Conservation (phyloP, 2,888 invertebrate species). For the Dolichopus griseipennis region DNA sequence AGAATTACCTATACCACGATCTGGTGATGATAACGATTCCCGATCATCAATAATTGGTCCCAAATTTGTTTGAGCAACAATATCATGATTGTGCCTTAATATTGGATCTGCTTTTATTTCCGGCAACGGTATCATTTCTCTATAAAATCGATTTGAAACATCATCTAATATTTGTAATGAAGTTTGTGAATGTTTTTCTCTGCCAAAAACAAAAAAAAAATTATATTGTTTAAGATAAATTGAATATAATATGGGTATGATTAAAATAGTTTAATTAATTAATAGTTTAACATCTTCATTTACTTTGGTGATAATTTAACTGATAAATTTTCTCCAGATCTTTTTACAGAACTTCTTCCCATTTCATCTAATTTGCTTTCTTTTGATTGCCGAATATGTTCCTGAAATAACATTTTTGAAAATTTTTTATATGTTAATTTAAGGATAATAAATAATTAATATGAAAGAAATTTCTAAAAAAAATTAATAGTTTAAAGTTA, state of each 20-base stretch:
- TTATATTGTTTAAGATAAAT: constrained; percentile 10
- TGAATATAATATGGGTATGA: neutral
- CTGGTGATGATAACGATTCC: constrained; percentile 24
- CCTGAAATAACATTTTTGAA: constrained; percentile 41
- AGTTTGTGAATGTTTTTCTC: constrained; percentile 41
- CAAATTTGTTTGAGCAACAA: constrained; percentile 38
- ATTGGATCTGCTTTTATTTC: constrained; percentile 19
- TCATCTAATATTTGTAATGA: constrained; percentile 42
- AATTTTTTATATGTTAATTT: too few relatives aligned
- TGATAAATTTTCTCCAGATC: constrained; percentile 42
- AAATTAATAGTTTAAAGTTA: too few relatives aligned
- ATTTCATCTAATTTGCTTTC: constrained; percentile 68
- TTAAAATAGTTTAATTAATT: constrained; percentile 2
- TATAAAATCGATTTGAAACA: constrained; percentile 40
- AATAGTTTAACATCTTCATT: neutral
- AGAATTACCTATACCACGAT: constrained; percentile 36
- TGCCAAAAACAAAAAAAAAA: constrained; percentile 24
- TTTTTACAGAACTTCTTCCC: constrained; percentile 44
- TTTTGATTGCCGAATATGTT: constrained; percentile 67
- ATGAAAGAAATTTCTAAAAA: too few relatives aligned
- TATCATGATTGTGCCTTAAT: constrained; percentile 37
- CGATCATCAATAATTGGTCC: constrained; percentile 22
- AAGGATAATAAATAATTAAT: too few relatives aligned
- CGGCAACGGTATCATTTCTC: constrained; percentile 37
- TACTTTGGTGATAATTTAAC: constrained; percentile 26